A percentile compares a stretch with the other conserved stretches of the same genome.
These are phyloP conservation scores for Paraescarpia echinospica DNA, from an alignment of 1,140 invertebrate genomes.

Conservation along the genomic window DNA sequence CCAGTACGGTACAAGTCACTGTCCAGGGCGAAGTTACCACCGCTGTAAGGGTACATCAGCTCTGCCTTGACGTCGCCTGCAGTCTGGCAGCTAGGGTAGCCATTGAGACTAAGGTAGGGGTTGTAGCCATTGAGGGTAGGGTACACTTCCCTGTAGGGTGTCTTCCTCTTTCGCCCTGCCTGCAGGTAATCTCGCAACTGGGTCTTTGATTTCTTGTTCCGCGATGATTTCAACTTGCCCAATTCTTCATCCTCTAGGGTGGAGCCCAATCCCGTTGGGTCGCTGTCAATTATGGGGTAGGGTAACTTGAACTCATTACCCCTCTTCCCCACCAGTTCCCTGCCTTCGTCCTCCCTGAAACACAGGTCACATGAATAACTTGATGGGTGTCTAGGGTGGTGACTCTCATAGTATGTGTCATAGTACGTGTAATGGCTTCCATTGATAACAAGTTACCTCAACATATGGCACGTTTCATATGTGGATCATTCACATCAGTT, in stretches of 20 bases:
- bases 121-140: slow-evolving; percentile 55
- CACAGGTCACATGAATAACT: slow-evolving; percentile 13
- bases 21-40: slow-evolving; percentile 48
- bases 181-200: slow-evolving; percentile 89
- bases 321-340: slow-evolving; percentile 90
- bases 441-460: background rate
- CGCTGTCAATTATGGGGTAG: slow-evolving; percentile 74
- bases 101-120: slow-evolving; percentile 47
- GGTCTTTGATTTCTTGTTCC: slow-evolving; percentile 83
- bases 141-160: slow-evolving; percentile 40
- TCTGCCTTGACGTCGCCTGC: slow-evolving; percentile 48
- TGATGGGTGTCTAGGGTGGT: background rate
- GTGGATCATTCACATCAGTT: background rate
- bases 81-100: slow-evolving; percentile 37
- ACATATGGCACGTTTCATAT: background rate
- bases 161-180: slow-evolving; percentile 85
- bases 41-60: slow-evolving; percentile 47
- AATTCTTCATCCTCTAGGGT: slow-evolving; percentile 42
- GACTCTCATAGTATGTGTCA: background rate
- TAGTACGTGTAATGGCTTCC: background rate
- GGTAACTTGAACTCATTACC: slow-evolving; percentile 99
- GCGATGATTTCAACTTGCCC: slow-evolving; percentile 17
- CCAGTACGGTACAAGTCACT: slow-evolving; percentile 46
- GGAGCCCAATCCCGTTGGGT: slow-evolving; percentile 58
- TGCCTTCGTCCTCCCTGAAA: slow-evolving; percentile 94